Evolutionary conservation across 1,140 invertebrate species (phyloP).

Genomic region (Drosophila asahinai): DNA sequence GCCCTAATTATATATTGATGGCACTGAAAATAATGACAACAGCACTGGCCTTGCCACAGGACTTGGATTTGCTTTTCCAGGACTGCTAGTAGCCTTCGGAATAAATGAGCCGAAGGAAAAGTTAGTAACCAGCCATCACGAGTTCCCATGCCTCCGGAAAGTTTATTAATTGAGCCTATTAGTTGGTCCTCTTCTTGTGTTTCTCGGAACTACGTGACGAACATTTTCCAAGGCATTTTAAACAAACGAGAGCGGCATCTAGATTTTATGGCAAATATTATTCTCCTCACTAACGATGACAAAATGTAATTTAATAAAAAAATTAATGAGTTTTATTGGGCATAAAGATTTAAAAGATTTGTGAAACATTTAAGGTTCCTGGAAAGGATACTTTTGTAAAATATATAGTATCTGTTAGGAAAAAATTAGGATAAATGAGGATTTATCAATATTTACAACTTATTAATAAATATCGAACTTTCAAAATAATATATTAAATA

Average conservation of each 20-base stretch:
- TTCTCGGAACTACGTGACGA: constrained; percentile 43
- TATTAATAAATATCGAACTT: no score
- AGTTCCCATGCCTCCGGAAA: constrained; percentile 17
- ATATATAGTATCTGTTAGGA: no score
- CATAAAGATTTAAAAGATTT: background rate
- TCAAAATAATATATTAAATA: no score
- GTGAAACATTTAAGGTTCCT: background rate
- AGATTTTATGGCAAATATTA: constrained; percentile 2
- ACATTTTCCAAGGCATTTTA: constrained; percentile 49
- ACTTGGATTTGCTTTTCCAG: constrained; percentile 14
- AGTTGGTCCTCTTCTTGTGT: constrained; percentile 42
- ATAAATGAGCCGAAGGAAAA: constrained; percentile 66
- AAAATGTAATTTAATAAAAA: constrained; percentile 26
- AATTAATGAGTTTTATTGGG: constrained; percentile 1
- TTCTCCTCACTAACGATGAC: constrained; percentile 2
- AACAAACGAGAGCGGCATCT: constrained; percentile 1
- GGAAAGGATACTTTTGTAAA: background rate
- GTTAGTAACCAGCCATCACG: constrained; percentile 40
- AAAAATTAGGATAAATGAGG: no score
- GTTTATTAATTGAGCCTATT: constrained; percentile 63
- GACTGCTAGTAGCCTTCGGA: constrained; percentile 47
- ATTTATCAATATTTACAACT: no score
- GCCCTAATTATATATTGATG: constrained; percentile 55
- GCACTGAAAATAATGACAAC: constrained; percentile 58
- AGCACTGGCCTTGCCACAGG: constrained; percentile 43